Evolutionary conservation across 2,888 invertebrate species (phyloP).

Genomic region (Galeopsomyia nigrocyanea): DNA sequence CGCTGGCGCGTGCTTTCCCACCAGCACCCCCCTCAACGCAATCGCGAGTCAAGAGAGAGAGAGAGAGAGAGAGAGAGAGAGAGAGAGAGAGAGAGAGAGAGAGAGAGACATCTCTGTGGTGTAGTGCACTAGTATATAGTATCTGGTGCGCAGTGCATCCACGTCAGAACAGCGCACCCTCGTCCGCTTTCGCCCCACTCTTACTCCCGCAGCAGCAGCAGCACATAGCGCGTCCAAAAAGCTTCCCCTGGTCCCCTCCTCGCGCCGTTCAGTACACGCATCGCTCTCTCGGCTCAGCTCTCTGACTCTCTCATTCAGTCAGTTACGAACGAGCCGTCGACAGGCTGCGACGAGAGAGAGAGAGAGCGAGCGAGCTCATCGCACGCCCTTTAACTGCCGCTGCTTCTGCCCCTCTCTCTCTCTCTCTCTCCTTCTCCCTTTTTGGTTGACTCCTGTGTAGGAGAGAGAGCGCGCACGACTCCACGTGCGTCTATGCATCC

Average conservation of each 20-base stretch:
- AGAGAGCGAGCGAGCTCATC: neutral
- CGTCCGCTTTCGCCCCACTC: slow-evolving; percentile 44
- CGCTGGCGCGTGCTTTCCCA: slow-evolving; percentile 42
- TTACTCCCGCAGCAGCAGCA: slow-evolving; percentile 52
- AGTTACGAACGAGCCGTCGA: slow-evolving; percentile 68
- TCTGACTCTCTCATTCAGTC: slow-evolving; percentile 59
- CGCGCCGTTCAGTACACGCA: slow-evolving; percentile 65
- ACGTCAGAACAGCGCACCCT: slow-evolving; percentile 23
- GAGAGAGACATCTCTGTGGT: too few species aligned
- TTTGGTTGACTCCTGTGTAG: neutral
- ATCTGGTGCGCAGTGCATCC: slow-evolving; percentile 4
- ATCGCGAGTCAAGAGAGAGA: slow-evolving; percentile 48
- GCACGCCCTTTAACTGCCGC: neutral
- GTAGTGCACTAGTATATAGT: slow-evolving; percentile 1
- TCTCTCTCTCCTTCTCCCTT: neutral
- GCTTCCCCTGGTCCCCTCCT: slow-evolving; percentile 66
- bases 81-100: too few species aligned
- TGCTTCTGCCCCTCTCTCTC: slow-evolving; percentile 3
- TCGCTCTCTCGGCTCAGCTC: slow-evolving; percentile 40
- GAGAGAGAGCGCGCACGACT: neutral
- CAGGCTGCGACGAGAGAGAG: slow-evolving; percentile 53
- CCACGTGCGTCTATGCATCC: slow-evolving; percentile 30
- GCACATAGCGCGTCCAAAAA: slow-evolving; percentile 55
- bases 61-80: slow-evolving; percentile 46
- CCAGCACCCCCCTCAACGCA: slow-evolving; percentile 49